Evolutionary conservation across 2,797 vertebrate species (phyloP).

Genomic region (Coranthus polyacanthus): DNA sequence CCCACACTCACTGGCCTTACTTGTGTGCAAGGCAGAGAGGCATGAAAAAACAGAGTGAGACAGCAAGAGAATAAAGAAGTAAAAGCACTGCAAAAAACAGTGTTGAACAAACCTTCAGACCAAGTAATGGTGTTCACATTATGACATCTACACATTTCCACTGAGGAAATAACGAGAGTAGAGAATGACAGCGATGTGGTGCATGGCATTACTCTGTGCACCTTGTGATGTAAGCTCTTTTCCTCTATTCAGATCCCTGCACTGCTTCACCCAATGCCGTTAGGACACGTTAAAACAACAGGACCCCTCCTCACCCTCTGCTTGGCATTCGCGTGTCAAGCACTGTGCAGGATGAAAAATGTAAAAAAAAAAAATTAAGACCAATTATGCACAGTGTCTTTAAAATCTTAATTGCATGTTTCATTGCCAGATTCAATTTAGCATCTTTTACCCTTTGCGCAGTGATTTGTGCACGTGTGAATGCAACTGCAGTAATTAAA

Average conservation of each 20-base stretch:
- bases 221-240: neutral
- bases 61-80: slow-evolving; percentile 48
- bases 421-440: neutral
- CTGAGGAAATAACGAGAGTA: slow-evolving; percentile 10
- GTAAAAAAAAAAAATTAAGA: neutral
- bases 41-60: slow-evolving; percentile 43
- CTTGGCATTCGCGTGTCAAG: neutral
- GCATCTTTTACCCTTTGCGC: neutral
- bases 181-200: slow-evolving; percentile 24
- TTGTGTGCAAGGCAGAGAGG: slow-evolving; percentile 74
- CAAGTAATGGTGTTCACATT: slow-evolving; percentile 52
- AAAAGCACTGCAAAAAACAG: slow-evolving; percentile 47
- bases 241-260: slow-evolving; percentile 4
- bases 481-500: slow-evolving; percentile 1
- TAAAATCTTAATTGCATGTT: slow-evolving; percentile 3
- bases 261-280: neutral
- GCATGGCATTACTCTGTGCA: slow-evolving; percentile 31
- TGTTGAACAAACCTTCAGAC: slow-evolving; percentile 38
- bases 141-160: slow-evolving; percentile 41
- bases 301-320: neutral
- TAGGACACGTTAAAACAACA: neutral
- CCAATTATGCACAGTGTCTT: slow-evolving; percentile 3
- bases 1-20: slow-evolving; percentile 70
- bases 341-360: neutral
- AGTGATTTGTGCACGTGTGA: neutral